phyloP scores from a whole-genome alignment of 2,888 invertebrate genomes.

The Incurvaria masculella region DNA sequence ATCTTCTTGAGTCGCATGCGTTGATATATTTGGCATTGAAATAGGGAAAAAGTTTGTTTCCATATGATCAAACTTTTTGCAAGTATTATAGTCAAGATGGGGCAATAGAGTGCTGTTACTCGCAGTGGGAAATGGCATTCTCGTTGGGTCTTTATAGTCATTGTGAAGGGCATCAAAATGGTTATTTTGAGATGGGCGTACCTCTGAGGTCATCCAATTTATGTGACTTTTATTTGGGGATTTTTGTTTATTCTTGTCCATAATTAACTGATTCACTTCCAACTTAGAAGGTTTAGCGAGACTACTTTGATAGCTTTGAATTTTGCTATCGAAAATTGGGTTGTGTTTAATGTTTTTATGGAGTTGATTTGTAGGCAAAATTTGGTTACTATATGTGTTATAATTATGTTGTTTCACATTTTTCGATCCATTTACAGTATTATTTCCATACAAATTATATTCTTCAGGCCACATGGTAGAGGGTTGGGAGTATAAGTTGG shows the following conservation, averaged over 20 bases:
- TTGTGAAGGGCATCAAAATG: constrained; percentile 27
- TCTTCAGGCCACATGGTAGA: constrained; percentile 46
- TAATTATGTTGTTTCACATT: constrained; percentile 36
- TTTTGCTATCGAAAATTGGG: not conserved
- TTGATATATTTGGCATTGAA: constrained; percentile 39
- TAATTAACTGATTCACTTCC: constrained; percentile 25
- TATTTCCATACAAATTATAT: constrained; percentile 39
- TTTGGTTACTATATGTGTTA: constrained; percentile 5
- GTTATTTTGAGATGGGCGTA: constrained; percentile 36
- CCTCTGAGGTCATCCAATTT: constrained; percentile 53
- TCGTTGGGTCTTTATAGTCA: constrained; percentile 32
- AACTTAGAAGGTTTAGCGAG: constrained; percentile 28
- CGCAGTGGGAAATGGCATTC: constrained; percentile 23
- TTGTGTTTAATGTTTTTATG: not conserved
- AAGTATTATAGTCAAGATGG: constrained; percentile 23
- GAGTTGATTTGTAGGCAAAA: not conserved
- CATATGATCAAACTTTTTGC: constrained; percentile 35
- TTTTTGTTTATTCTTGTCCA: constrained; percentile 42
- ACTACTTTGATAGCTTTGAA: constrained; percentile 8
- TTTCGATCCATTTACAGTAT: constrained; percentile 27
- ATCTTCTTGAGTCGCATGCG: constrained; percentile 39
- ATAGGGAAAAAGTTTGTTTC: constrained; percentile 44
- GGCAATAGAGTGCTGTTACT: not conserved
- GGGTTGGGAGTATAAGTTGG: constrained; percentile 44
- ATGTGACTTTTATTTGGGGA: constrained; percentile 49